phyloP scores from a whole-genome alignment of 2,113 vertebrate species.

The Gymnarchus niloticus region DNA sequence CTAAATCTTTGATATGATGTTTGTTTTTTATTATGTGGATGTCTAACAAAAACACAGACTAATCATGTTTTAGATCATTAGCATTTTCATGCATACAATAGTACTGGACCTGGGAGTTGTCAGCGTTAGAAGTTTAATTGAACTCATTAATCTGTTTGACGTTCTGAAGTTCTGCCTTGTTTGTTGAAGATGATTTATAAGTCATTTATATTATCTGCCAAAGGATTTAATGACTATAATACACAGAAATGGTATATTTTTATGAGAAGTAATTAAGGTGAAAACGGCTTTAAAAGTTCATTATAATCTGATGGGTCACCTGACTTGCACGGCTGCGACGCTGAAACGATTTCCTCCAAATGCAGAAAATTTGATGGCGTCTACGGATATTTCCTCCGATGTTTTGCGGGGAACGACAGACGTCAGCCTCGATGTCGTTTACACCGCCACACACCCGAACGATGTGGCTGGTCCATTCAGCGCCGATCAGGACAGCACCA shows the following conservation, averaged over 20 bases:
- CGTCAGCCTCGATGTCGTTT: neutral
- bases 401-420: neutral
- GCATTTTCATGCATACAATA: slow-evolving; percentile 15
- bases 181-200: slow-evolving; percentile 42
- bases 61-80: slow-evolving; percentile 12
- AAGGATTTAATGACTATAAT: slow-evolving; percentile 27
- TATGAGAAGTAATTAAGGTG: slow-evolving; percentile 23
- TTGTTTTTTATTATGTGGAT: slow-evolving; percentile 13
- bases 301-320: neutral
- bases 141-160: slow-evolving; percentile 43
- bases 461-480: neutral
- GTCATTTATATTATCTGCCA: slow-evolving; percentile 39
- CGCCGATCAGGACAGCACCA: neutral
- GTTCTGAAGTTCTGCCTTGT: slow-evolving; percentile 22
- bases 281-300: slow-evolving; percentile 1
- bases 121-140: slow-evolving; percentile 39
- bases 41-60: neutral
- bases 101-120: slow-evolving; percentile 22
- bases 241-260: slow-evolving; percentile 14
- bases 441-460: neutral
- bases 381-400: neutral
- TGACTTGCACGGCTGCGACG: neutral
- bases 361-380: neutral
- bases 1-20: neutral
- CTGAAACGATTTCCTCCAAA: neutral